Evolutionary conservation across 1,140 invertebrate genomes (phyloP).

Genomic region (Berghia stephanieae): DNA sequence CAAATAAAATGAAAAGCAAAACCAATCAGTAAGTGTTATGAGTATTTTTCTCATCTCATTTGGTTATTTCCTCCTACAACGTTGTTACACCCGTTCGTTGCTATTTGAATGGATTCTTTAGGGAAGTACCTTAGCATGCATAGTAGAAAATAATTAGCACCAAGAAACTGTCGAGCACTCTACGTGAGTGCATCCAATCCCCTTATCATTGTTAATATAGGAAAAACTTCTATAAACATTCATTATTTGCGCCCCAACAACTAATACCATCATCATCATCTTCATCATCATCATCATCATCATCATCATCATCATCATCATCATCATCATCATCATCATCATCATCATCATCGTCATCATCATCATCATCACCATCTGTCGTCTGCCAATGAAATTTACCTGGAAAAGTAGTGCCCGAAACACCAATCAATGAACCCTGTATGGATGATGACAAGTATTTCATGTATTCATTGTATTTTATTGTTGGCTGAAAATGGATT

Average conservation of each 20-base stretch:
- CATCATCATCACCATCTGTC: background rate
- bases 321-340: background rate
- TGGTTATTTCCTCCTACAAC: no score
- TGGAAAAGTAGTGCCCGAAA: background rate
- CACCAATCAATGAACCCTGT: background rate
- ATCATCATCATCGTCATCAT: background rate
- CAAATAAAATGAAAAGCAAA: no score
- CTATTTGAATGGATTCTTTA: no score
- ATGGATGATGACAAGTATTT: background rate
- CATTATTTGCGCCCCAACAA: background rate
- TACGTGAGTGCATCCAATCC: constrained; percentile 8
- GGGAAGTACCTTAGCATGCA: no score
- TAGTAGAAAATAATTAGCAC: no score
- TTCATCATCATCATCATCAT: background rate
- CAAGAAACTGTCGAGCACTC: no score
- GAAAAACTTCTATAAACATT: background rate
- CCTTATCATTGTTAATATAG: background rate
- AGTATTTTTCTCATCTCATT: no score
- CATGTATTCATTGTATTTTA: no score
- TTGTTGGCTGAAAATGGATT: no score
- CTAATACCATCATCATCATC: no score
- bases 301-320: background rate
- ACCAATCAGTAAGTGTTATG: no score
- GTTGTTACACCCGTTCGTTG: no score
- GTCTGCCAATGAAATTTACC: background rate